These are phyloP conservation scores for Martes martes DNA, from an alignment of 2,113 vertebrate species.

Conservation along the genomic window DNA sequence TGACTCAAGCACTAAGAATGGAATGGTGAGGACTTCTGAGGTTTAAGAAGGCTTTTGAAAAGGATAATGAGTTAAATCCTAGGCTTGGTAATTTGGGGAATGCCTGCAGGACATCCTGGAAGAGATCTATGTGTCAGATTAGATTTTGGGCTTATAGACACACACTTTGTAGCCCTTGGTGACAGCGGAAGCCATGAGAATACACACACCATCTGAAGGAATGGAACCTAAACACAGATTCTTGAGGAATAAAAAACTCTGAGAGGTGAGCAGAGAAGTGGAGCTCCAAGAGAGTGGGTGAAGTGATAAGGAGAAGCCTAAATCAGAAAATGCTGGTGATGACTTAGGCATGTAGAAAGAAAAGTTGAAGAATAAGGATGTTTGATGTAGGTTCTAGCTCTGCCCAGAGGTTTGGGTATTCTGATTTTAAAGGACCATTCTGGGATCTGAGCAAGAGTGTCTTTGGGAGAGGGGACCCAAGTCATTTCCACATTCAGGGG, in stretches of 20 bases:
- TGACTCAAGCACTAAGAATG: background rate
- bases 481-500: background rate
- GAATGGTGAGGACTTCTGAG: background rate
- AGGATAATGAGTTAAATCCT: background rate
- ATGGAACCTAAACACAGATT: background rate
- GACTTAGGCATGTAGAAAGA: background rate
- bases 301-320: background rate
- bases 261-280: background rate
- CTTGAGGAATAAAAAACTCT: background rate
- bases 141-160: background rate
- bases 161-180: background rate
- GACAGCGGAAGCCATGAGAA: background rate
- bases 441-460: background rate
- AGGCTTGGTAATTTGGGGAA: background rate
- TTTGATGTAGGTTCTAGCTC: background rate
- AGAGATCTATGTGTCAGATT: background rate
- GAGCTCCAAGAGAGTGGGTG: background rate
- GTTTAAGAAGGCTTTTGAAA: background rate
- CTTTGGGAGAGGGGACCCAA: background rate
- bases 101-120: background rate
- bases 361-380: background rate
- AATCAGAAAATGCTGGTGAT: background rate
- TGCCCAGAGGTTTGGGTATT: background rate
- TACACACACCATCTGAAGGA: background rate
- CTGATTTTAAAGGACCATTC: background rate